Conservation (phyloP, 2,888 invertebrate genomes). For the Xestia rhomboidea region DNA sequence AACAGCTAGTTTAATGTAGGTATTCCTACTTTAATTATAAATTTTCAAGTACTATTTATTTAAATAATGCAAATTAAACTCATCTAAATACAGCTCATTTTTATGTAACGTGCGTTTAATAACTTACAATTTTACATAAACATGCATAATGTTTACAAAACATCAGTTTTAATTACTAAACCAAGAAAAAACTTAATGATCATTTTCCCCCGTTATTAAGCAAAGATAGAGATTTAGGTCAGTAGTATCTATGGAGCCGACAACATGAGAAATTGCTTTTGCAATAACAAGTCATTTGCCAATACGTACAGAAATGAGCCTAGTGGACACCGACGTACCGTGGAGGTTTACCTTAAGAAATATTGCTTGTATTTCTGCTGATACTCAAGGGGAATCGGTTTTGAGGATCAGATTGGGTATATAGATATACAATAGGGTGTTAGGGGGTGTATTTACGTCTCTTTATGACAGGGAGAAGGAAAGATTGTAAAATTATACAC, state of each 20-base stretch:
- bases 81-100: neutral
- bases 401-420: neutral
- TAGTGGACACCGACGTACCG: constrained; percentile 1
- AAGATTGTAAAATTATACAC: neutral
- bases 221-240: constrained; percentile 44
- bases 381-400: neutral
- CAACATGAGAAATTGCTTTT: constrained; percentile 57
- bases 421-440: neutral
- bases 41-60: neutral
- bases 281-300: constrained; percentile 57
- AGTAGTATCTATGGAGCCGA: constrained; percentile 22
- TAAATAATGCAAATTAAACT: constrained; percentile 6
- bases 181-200: constrained; percentile 4
- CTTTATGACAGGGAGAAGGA: neutral
- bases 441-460: neutral
- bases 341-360: constrained; percentile 10
- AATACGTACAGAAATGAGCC: constrained; percentile 41
- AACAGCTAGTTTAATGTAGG: neutral
- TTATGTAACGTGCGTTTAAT: neutral
- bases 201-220: constrained; percentile 34
- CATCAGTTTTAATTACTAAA: constrained; percentile 7
- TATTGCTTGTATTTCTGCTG: constrained; percentile 6
- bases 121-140: neutral
- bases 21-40: neutral
- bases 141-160: neutral